These are phyloP conservation scores for Trachelus iudaicus DNA, from an alignment of 2,888 invertebrate genomes.

Conservation along the genomic window DNA sequence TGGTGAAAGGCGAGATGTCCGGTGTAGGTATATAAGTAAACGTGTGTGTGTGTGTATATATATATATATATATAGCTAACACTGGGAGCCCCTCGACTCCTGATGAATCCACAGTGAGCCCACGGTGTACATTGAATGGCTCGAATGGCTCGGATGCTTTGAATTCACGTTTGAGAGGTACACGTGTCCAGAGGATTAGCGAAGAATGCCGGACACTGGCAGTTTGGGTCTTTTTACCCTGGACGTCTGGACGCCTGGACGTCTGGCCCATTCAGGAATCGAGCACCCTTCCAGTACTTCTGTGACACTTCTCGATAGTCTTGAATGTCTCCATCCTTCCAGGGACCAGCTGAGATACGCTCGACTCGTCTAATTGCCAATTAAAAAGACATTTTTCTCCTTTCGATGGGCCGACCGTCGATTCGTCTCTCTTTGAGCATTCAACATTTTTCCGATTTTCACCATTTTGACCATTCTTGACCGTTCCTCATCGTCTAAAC, in stretches of 20 bases:
- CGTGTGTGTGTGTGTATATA: too few relatives aligned
- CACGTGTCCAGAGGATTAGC: constrained; percentile 45
- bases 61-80: too few relatives aligned
- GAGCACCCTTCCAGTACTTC: constrained; percentile 23
- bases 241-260: constrained; percentile 1
- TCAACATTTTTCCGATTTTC: too few relatives aligned
- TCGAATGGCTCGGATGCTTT: too few relatives aligned
- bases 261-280: constrained; percentile 12
- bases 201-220: constrained; percentile 35
- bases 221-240: constrained; percentile 38
- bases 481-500: neutral
- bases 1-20: too few relatives aligned
- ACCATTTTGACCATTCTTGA: too few relatives aligned
- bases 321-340: constrained; percentile 23
- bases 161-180: constrained; percentile 15
- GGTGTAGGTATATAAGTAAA: too few relatives aligned
- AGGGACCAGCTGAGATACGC: constrained; percentile 55
- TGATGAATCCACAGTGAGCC: too few relatives aligned
- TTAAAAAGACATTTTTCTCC: constrained; percentile 60
- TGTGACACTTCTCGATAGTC: constrained; percentile 29
- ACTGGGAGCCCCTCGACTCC: too few relatives aligned
- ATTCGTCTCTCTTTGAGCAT: too few relatives aligned
- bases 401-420: constrained; percentile 2
- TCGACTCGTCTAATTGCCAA: constrained; percentile 63
- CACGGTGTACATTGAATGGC: neutral